These are phyloP conservation scores for Pleuronectes platessa DNA, from an alignment of 2,113 vertebrate species.

Conservation along the genomic window DNA sequence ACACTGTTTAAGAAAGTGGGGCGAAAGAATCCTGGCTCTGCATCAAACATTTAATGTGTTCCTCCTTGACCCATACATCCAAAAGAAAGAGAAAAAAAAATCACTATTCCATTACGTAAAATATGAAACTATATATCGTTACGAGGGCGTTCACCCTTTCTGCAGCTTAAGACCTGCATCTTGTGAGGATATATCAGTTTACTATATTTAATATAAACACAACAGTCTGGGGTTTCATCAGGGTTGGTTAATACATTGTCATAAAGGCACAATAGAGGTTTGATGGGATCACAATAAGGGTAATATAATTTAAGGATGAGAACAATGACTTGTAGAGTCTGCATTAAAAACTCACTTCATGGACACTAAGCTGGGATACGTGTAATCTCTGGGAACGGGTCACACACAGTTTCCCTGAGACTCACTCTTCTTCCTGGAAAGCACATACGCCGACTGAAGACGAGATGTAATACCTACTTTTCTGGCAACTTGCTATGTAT, in stretches of 20 bases:
- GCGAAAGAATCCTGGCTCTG: too few relatives aligned
- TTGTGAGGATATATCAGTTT: conserved; percentile 42
- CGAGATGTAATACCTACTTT: conserved; percentile 1
- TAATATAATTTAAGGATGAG: conserved; percentile 37
- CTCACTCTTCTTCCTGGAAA: background rate
- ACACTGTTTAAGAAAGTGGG: too few relatives aligned
- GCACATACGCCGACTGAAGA: background rate
- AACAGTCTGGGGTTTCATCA: conserved; percentile 29
- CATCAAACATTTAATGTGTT: too few relatives aligned
- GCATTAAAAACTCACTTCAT: conserved; percentile 32
- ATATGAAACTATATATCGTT: background rate
- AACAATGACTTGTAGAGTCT: conserved; percentile 27
- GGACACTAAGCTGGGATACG: conserved; percentile 21
- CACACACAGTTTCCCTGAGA: conserved; percentile 22
- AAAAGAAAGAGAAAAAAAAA: background rate
- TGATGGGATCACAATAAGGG: conserved; percentile 51
- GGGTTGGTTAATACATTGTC: conserved; percentile 54
- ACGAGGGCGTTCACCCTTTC: background rate
- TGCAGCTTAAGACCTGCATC: conserved; percentile 13
- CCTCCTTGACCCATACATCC: too few relatives aligned
- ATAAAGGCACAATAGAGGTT: conserved; percentile 67
- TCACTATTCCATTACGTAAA: background rate
- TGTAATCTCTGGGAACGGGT: conserved; percentile 24
- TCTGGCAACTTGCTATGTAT: conserved; percentile 22
- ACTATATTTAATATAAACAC: conserved; percentile 61